phyloP scores from a whole-genome alignment of 2,797 vertebrate genomes.

The Pantherophis vulpinus region DNA sequence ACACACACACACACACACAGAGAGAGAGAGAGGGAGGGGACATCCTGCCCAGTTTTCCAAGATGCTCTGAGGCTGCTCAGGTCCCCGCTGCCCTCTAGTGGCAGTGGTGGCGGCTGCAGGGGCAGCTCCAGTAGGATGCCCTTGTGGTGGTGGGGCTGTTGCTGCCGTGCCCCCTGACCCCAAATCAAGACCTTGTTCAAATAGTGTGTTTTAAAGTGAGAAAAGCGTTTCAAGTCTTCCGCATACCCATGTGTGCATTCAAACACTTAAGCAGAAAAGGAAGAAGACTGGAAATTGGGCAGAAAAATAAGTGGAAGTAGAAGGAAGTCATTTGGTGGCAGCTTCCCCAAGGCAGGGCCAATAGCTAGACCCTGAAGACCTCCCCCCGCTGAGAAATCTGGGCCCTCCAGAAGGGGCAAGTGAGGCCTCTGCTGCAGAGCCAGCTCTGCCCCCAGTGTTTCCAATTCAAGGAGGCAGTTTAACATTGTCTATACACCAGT shows the following conservation, averaged over 20 bases:
- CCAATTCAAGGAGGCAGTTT: neutral
- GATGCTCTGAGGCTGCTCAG: neutral
- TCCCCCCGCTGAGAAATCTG: neutral
- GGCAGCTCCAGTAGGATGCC: neutral
- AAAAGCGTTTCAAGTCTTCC: neutral
- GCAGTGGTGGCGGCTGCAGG: neutral
- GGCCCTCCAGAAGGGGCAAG: neutral
- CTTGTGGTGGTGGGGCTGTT: neutral
- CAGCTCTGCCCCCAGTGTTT: neutral
- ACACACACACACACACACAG: too few relatives aligned
- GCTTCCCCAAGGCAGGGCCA: neutral
- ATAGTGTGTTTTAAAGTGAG: neutral
- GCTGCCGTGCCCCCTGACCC: neutral
- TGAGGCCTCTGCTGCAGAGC: neutral
- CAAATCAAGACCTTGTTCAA: neutral
- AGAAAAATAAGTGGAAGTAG: neutral
- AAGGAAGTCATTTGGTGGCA: neutral
- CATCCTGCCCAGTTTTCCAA: too few relatives aligned
- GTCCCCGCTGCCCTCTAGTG: neutral
- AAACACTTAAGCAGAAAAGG: neutral
- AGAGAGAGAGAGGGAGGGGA: too few relatives aligned
- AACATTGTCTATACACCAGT: neutral
- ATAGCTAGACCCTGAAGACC: neutral
- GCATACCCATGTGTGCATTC: neutral
- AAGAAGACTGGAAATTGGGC: neutral